Percentiles rank a stretch among this genome's conserved stretches.
These are phyloP conservation scores for Pollimyrus isidori DNA, from an alignment of 2,113 vertebrate genomes.

Conservation along the genomic window DNA sequence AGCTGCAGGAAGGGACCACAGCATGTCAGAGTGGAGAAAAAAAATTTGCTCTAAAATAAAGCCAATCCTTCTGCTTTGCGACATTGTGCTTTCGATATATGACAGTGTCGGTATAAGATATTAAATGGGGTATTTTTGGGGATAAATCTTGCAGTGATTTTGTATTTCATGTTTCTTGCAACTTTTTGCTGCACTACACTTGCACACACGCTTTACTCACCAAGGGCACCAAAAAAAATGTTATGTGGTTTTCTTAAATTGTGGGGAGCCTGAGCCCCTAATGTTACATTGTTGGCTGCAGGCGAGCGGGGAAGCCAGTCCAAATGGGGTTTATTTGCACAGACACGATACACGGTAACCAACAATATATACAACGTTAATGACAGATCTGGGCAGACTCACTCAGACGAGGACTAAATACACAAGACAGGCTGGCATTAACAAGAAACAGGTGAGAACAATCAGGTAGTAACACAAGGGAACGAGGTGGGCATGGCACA, in stretches of 20 bases:
- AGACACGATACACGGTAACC: too few species aligned
- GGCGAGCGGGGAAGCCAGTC: too few species aligned
- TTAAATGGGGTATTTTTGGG: background rate
- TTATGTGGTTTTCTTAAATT: background rate
- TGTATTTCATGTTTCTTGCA: background rate
- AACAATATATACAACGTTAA: too few species aligned
- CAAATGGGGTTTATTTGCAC: too few species aligned
- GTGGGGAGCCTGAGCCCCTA: background rate
- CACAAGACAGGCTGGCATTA: too few species aligned
- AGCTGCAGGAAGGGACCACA: slow-evolving; percentile 47
- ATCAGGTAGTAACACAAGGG: too few species aligned
- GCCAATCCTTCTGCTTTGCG: background rate
- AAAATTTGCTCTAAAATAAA: background rate
- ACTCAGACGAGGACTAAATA: too few species aligned
- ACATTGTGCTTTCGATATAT: background rate
- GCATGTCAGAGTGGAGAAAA: background rate
- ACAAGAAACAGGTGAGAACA: too few species aligned
- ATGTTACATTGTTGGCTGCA: too few species aligned
- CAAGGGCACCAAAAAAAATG: background rate
- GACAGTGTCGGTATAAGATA: background rate
- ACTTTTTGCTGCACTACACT: background rate
- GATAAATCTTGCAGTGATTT: background rate
- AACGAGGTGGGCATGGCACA: too few species aligned
- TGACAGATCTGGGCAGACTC: too few species aligned
- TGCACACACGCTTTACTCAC: background rate